Evolutionary conservation across 2,797 vertebrate genomes (phyloP), one percentile per base, ranked within the genome.

Genomic region (Catostomus latipinnis): DNA sequence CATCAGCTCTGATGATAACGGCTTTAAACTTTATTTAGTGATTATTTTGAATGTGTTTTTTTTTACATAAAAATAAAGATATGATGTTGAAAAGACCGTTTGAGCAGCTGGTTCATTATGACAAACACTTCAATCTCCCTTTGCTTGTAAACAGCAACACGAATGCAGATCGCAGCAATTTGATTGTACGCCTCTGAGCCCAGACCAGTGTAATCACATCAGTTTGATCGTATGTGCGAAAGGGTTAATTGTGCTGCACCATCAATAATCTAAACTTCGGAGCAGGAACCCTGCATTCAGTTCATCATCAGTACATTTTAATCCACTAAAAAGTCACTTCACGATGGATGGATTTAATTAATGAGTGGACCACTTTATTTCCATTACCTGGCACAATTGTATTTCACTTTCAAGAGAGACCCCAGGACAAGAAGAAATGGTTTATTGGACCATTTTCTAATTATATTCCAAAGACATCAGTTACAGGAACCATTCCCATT

Each of bases 251-350:
- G 34, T 48, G 53, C 16, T 53, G 9, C 3, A 71, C 34, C 34
- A n/a, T 53, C 52, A 49, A 71, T 45, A 56, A 54, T 50, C n/a
- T 56, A n/a, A 57, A 34, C 16, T 14, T 6, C 22, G 54, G 6
- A 69, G 46, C 16, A 61, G 62, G 43, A 76, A n/a, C 11, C 13
- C 43, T 57, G 9, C 1, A 0, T 75, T 65, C 11, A 76, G 48
- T 77, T 52, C 46, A 16, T 68, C 54, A 46, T 48, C 34, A 73
- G 14, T 61, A 58, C 48, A 18, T 48, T 77, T 77, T 54, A 82
- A 74, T 78, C 49, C 56, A 78, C 66, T 78, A 67, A 68, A 61
- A 50, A 60, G 53, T 5, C 52, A 48, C n/a, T 61, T 1, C 14
- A 56, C 49, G 48, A 53, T 53, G 46, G 54, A 66, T 60, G 14